Conservation (phyloP, 2,113 vertebrate species). For the Neomonachus schauinslandi region DNA sequence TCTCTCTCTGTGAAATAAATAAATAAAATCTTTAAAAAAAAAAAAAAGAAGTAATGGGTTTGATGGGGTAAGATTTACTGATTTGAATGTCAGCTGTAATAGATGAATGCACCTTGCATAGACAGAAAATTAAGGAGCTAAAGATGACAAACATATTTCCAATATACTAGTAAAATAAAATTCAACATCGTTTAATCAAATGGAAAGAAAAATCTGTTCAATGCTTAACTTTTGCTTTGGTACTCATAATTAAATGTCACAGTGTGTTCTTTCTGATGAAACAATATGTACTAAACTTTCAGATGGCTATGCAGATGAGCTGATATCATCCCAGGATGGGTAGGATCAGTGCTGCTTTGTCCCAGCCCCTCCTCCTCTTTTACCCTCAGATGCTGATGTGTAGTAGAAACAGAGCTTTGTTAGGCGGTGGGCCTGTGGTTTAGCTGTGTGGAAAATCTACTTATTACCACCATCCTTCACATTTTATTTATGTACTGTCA, state of each 20-base stretch:
- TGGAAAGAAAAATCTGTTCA: not conserved
- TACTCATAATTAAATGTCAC: not conserved
- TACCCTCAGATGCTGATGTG: not conserved
- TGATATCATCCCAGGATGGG: not conserved
- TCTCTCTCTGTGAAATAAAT: no score
- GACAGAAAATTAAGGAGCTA: not conserved
- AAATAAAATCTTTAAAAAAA: no score
- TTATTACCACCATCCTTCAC: not conserved
- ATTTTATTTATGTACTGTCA: not conserved
- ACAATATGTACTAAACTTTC: not conserved
- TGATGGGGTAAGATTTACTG: not conserved
- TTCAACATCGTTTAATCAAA: not conserved
- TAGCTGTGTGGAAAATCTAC: not conserved
- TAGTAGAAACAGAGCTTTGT: conserved; percentile 62
- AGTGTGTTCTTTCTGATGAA: not conserved
- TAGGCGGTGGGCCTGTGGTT: not conserved
- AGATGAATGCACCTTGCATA: not conserved
- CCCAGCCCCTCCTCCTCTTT: not conserved
- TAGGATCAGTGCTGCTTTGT: not conserved
- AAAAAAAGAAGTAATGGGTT: not conserved
- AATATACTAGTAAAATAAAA: not conserved
- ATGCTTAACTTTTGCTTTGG: not conserved
- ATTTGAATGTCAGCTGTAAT: not conserved
- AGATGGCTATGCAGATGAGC: conserved; percentile 16
- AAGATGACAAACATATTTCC: not conserved